Evolutionary conservation across 2,113 vertebrate genomes (phyloP).

Genomic region (Cynoglossus semilaevis): DNA sequence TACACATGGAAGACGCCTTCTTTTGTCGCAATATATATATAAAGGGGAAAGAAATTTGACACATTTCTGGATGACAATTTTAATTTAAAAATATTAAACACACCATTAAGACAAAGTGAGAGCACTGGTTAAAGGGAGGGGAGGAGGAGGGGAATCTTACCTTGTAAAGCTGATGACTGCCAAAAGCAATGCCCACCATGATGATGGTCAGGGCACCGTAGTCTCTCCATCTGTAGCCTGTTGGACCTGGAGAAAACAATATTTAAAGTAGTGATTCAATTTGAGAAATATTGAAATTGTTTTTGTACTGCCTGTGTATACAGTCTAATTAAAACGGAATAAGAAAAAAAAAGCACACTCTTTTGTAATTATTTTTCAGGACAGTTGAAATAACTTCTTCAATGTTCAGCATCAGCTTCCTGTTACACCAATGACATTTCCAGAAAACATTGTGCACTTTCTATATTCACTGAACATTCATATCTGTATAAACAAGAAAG

Average conservation of each 20-base stretch:
- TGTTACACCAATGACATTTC: too few species aligned
- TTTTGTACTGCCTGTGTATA: too few species aligned
- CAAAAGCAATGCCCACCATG: constrained; percentile 90
- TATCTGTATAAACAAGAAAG: too few species aligned
- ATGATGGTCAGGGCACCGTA: constrained; percentile 92
- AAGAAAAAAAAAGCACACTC: too few species aligned
- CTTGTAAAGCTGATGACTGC: constrained; percentile 96
- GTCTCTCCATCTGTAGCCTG: constrained; percentile 90
- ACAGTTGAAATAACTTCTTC: too few species aligned
- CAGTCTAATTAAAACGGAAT: too few species aligned
- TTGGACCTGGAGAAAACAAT: constrained; percentile 69
- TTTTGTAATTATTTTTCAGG: too few species aligned
- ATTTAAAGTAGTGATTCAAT: constrained; percentile 4
- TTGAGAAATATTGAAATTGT: too few species aligned
- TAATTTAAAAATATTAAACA: constrained; percentile 24
- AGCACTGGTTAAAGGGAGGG: not conserved
- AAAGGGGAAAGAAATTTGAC: constrained; percentile 42
- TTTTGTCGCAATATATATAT: constrained; percentile 45
- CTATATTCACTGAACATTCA: too few species aligned
- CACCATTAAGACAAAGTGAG: constrained; percentile 29
- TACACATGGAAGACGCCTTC: constrained; percentile 5
- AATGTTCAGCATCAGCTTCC: too few species aligned
- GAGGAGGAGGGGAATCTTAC: constrained; percentile 60
- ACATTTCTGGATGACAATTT: constrained; percentile 27
- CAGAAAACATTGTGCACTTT: too few species aligned